A percentile compares a stretch with the other conserved stretches of the same genome.
Conservation (phyloP, 1,140 invertebrate genomes). For the Bathynomus jamesi region DNA sequence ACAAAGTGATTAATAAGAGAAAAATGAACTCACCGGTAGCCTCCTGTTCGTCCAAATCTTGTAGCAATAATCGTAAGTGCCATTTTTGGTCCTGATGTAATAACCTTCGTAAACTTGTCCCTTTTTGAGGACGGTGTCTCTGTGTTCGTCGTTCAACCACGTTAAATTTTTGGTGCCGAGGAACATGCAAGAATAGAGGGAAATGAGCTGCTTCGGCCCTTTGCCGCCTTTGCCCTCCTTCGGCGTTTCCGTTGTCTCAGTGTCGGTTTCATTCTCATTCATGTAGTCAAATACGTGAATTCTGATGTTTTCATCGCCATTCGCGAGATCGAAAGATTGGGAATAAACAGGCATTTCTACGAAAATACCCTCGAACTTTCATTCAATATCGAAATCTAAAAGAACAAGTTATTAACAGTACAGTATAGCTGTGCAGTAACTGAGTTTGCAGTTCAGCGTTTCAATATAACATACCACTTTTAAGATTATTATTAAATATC, state of each 20-base stretch:
- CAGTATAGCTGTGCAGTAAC: no score
- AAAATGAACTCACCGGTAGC: not conserved
- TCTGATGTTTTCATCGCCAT: not conserved
- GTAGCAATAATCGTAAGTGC: not conserved
- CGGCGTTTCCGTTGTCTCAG: not conserved
- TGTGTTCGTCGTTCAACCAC: not conserved
- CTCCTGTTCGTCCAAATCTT: not conserved
- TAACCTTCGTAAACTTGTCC: not conserved
- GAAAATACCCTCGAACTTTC: no score
- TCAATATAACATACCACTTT: no score
- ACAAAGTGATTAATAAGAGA: no score
- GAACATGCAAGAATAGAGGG: not conserved
- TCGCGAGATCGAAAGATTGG: not conserved
- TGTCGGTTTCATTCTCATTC: not conserved
- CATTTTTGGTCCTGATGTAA: not conserved
- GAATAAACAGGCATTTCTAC: not conserved
- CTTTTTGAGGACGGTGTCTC: not conserved
- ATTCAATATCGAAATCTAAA: no score
- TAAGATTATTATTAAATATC: no score
- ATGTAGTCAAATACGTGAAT: not conserved
- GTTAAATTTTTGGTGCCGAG: not conserved
- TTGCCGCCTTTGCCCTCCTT: not conserved
- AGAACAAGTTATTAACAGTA: no score
- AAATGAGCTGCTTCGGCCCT: not conserved
- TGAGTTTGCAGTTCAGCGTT: no score